Conservation (phyloP, 2,113 vertebrate species). For the Uria lomvia region DNA sequence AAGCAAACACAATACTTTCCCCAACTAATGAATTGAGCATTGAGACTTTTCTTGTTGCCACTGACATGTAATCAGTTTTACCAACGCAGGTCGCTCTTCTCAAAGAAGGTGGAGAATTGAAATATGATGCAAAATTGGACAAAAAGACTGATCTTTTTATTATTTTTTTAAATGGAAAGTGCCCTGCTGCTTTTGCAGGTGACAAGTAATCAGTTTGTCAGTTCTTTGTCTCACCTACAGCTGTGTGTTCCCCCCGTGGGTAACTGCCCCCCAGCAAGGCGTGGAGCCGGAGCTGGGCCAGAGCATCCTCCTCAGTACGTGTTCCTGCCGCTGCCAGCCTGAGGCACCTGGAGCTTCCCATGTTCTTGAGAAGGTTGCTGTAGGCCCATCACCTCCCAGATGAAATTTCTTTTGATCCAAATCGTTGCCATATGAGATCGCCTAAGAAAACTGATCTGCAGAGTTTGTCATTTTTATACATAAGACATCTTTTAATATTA, state of each 20-base stretch:
- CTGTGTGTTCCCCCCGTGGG: no score
- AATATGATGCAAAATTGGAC: not conserved
- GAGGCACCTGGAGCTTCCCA: not conserved
- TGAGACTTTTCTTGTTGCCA: not conserved
- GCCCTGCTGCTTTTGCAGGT: not conserved
- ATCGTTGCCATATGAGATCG: not conserved
- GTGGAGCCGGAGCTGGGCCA: not conserved
- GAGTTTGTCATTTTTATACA: fast-evolving
- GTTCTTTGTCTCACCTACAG: not conserved
- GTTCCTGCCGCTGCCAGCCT: not conserved
- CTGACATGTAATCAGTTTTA: not conserved
- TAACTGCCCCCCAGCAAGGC: not conserved
- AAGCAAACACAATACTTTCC: not conserved
- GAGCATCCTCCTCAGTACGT: not conserved
- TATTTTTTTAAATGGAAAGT: not conserved
- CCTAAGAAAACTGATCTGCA: not conserved
- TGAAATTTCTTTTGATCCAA: not conserved
- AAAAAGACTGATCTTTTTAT: no score
- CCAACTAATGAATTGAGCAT: not conserved
- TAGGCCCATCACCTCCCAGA: not conserved
- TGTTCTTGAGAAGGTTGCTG: not conserved
- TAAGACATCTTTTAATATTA: not conserved
- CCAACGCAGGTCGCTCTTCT: fast-evolving
- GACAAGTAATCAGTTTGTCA: not conserved
- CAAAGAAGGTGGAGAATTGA: not conserved